Evolutionary conservation across 2,797 vertebrate genomes (phyloP), one percentile per base, ranked within the genome.

Genomic region (Nothura maculosa): DNA sequence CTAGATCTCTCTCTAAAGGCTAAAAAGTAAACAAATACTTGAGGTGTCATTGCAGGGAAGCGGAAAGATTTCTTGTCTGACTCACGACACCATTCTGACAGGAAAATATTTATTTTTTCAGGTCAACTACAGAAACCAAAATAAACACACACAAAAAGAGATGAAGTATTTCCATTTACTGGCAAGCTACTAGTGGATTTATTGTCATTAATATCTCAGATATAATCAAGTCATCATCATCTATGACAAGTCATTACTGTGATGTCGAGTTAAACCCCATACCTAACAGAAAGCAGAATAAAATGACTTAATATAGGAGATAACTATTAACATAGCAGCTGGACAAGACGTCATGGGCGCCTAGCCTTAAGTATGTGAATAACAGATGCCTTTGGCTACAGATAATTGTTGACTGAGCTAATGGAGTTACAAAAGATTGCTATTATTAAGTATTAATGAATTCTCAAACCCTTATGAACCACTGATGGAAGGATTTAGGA

Each of bases 31-130:
- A 94, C 17, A 40, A 63, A 91, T 3, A 1, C 94, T 94, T 96
- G 86, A 95, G 89, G 43, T 81, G 75, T 93, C 95, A 93, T 93
- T 69, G 68, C 58, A 83, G 72, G 40, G 63, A 96, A 96, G 80
- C 48, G 75, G 60, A 90, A 96, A 76, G 40, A 92, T 87, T 90
- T 88, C 86, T 80, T 87, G 77, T 67, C 86, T 96, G 77, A 93
- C 63, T 94, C 61, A 91, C 85, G 90, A 81, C 20, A 32, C 34
- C 74, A 72, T 30, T 63, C 78, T 78, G 54, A 73, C 76, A 92
- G 48, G 89, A 92, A 96, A 97, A 95, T 93, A 97, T 94, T 94
- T 97, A 21, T 82, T 87, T 88, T 96, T 94, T 92, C 72, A 78
- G 90, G 93, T 97, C 96, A 96, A 82, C 61, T 43, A 28, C 66